These are phyloP conservation scores for Notodonta dromedarius DNA, from an alignment of 2,888 invertebrate species.

Conservation along the genomic window DNA sequence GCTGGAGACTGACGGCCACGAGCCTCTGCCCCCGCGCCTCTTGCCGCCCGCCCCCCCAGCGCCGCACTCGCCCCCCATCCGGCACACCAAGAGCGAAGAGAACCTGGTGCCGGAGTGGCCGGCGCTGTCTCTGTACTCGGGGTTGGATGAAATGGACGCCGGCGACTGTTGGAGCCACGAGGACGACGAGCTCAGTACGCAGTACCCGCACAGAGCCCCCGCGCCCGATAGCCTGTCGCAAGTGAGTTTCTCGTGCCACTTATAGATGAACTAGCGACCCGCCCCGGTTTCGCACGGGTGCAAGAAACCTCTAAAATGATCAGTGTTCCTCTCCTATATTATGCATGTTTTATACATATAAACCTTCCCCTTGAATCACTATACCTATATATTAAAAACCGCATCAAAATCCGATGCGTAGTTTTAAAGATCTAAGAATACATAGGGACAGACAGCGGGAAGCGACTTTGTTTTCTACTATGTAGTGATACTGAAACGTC, in stretches of 20 bases:
- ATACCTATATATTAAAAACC: too few relatives aligned
- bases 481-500: too few relatives aligned
- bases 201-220: constrained; percentile 63
- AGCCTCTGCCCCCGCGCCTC: constrained; percentile 95
- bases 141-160: constrained; percentile 67
- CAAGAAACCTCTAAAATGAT: too few relatives aligned
- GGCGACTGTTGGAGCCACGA: constrained; percentile 97
- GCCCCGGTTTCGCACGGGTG: too few relatives aligned
- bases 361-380: too few relatives aligned
- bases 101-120: constrained; percentile 88
- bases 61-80: constrained; percentile 87
- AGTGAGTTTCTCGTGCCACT: constrained; percentile 81
- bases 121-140: constrained; percentile 72
- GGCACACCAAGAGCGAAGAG: constrained; percentile 97
- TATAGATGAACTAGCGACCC: too few relatives aligned
- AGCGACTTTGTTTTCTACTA: too few relatives aligned
- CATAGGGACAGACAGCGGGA: too few relatives aligned
- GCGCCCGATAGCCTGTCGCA: constrained; percentile 89
- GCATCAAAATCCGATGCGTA: too few relatives aligned
- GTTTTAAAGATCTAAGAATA: too few relatives aligned
- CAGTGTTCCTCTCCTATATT: too few relatives aligned
- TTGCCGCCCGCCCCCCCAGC: constrained; percentile 90
- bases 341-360: too few relatives aligned
- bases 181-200: constrained; percentile 92
- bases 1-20: constrained; percentile 89